Percentiles rank a stretch among this genome's conserved stretches.
Conservation (phyloP, 2,888 invertebrate genomes). For the Calephelis perditalis region DNA sequence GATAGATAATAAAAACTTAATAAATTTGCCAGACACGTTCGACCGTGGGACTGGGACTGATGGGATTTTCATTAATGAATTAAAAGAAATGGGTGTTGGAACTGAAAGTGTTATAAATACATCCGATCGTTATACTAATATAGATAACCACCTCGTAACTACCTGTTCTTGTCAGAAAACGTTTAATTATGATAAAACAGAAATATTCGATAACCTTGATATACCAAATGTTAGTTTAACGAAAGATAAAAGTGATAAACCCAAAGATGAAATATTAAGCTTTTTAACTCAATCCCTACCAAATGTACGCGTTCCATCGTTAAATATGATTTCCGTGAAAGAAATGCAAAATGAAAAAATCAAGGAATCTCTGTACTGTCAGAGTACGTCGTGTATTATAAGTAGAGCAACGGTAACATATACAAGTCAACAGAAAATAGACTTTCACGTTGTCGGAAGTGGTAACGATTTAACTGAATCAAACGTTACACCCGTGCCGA, state of each 20-base stretch:
- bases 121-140: conserved; percentile 43
- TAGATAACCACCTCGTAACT: conserved; percentile 36
- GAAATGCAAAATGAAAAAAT: conserved; percentile 32
- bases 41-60: conserved; percentile 38
- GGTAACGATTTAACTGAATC: conserved; percentile 36
- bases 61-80: conserved; percentile 25
- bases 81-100: conserved; percentile 39
- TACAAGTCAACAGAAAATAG: conserved; percentile 60
- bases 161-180: conserved; percentile 35
- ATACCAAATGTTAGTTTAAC: conserved; percentile 65
- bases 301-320: conserved; percentile 41
- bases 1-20: conserved; percentile 19
- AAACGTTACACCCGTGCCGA: conserved; percentile 43
- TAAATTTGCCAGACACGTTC: conserved; percentile 24
- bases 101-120: conserved; percentile 40
- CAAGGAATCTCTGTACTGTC: conserved; percentile 37
- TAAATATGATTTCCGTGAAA: conserved; percentile 37
- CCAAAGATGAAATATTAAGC: conserved; percentile 42
- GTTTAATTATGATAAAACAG: conserved; percentile 35
- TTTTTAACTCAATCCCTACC: conserved; percentile 44
- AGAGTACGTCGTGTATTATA: conserved; percentile 54
- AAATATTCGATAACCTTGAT: conserved; percentile 56
- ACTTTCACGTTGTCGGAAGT: conserved; percentile 56
- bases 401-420: conserved; percentile 61
- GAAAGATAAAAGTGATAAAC: conserved; percentile 46